Conservation (phyloP, 2,888 invertebrate genomes). For the Dione juno region DNA sequence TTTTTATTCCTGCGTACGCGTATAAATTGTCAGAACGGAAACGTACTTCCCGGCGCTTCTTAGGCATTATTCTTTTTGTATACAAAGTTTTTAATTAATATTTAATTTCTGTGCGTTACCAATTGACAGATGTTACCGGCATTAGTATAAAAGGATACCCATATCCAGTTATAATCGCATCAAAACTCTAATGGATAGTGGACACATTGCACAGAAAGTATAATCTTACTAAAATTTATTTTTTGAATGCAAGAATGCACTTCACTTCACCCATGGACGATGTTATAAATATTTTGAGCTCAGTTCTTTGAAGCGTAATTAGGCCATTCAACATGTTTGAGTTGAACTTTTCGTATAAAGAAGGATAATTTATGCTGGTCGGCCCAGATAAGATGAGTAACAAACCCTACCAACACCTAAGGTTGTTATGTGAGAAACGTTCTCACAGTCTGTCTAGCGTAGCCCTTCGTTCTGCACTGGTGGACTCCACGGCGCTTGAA, state of each 20-base stretch:
- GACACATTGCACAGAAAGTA: slow-evolving; percentile 30
- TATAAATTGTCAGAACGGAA: slow-evolving; percentile 59
- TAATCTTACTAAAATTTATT: slow-evolving; percentile 32
- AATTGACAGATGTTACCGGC: slow-evolving; percentile 34
- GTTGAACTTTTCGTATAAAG: slow-evolving; percentile 22
- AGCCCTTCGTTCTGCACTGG: slow-evolving; percentile 63
- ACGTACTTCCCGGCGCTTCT: slow-evolving; percentile 65
- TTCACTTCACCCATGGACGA: slow-evolving; percentile 22
- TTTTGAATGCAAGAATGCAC: slow-evolving; percentile 34
- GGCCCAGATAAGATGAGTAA: neutral
- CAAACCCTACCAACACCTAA: neutral
- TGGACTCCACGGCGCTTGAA: slow-evolving; percentile 67
- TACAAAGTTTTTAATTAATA: slow-evolving; percentile 67
- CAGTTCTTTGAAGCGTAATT: slow-evolving; percentile 31
- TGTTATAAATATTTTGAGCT: slow-evolving; percentile 27
- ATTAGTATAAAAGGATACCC: slow-evolving; percentile 25
- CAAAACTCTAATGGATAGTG: slow-evolving; percentile 24
- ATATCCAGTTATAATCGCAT: slow-evolving; percentile 19
- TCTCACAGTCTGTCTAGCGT: slow-evolving; percentile 48
- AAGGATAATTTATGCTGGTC: neutral
- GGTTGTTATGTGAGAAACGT: slow-evolving; percentile 32
- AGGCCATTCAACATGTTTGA: slow-evolving; percentile 27
- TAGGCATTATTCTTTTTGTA: slow-evolving; percentile 58
- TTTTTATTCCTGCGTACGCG: slow-evolving; percentile 32
- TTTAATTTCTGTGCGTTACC: slow-evolving; percentile 36